These are phyloP conservation scores for Sebastes dallii DNA, from an alignment of 2,797 vertebrate species.

Conservation along the genomic window DNA sequence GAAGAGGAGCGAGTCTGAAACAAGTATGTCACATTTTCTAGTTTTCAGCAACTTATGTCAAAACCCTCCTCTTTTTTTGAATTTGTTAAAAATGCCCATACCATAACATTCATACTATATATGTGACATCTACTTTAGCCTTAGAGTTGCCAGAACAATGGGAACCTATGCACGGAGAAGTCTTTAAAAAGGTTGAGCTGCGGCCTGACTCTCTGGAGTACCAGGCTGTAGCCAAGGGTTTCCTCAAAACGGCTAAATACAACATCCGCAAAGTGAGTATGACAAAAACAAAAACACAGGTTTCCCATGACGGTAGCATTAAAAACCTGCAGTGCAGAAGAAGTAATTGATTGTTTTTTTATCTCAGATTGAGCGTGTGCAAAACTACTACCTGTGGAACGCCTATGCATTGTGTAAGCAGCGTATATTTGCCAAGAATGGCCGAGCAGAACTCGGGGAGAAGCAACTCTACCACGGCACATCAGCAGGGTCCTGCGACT, in stretches of 20 bases:
- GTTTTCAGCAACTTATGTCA: background rate
- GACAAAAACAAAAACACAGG: background rate
- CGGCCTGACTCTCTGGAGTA: constrained; percentile 33
- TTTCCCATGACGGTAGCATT: background rate
- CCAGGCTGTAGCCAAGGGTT: background rate
- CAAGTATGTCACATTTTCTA: background rate
- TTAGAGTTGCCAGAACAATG: constrained; percentile 45
- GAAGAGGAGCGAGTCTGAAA: constrained; percentile 36
- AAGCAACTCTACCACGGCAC: constrained; percentile 72
- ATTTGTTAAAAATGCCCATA: background rate
- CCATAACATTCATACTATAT: background rate
- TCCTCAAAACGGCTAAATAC: constrained; percentile 40
- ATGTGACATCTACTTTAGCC: background rate
- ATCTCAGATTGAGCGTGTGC: constrained; percentile 77
- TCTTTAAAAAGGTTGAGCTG: constrained; percentile 55
- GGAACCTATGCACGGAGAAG: constrained; percentile 47
- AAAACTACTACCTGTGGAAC: constrained; percentile 63
- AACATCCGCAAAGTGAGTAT: constrained; percentile 64
- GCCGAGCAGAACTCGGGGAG: constrained; percentile 40
- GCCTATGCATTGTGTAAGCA: constrained; percentile 41
- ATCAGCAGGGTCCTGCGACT: constrained; percentile 10
- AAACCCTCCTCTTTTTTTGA: background rate
- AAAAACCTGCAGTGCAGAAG: background rate
- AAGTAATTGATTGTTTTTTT: background rate
- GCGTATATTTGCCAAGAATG: constrained; percentile 67